Percentiles rank a stretch among this genome's conserved stretches.
Conservation (phyloP, 2,888 invertebrate genomes). For the Xestoiulus laeticollis region DNA sequence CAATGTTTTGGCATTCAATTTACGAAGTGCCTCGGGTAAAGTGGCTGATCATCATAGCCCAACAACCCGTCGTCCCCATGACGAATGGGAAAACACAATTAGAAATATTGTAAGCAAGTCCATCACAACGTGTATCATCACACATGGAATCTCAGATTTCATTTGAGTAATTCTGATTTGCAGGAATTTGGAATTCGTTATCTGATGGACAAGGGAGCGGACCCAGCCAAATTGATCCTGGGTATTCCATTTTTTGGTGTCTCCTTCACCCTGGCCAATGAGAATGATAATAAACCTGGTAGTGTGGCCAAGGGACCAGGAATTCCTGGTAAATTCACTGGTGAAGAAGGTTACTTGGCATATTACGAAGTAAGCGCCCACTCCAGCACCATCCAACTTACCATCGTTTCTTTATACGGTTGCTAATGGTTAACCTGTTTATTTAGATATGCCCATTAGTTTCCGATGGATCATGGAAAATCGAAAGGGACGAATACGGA, state of each 20-base stretch:
- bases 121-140: neutral
- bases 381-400: neutral
- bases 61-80: conserved; percentile 81
- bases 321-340: conserved; percentile 76
- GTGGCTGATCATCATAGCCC: conserved; percentile 91
- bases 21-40: conserved; percentile 91
- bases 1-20: conserved; percentile 90
- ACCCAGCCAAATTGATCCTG: conserved; percentile 79
- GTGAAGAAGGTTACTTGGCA: conserved; percentile 78
- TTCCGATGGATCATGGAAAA: conserved; percentile 53
- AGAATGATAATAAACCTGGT: conserved; percentile 73
- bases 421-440: neutral
- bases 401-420: no score
- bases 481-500: conserved; percentile 55
- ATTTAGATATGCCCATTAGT: conserved; percentile 55
- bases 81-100: conserved; percentile 74
- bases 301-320: conserved; percentile 77
- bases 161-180: neutral
- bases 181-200: conserved; percentile 84
- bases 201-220: conserved; percentile 81
- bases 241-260: conserved; percentile 92
- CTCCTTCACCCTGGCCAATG: conserved; percentile 75
- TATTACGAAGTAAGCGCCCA: conserved; percentile 74
- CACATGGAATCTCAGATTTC: neutral
- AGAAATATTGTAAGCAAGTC: conserved; percentile 77